Conservation (phyloP, 92 coral and sea anemone species). For the Porites evermanni region DNA sequence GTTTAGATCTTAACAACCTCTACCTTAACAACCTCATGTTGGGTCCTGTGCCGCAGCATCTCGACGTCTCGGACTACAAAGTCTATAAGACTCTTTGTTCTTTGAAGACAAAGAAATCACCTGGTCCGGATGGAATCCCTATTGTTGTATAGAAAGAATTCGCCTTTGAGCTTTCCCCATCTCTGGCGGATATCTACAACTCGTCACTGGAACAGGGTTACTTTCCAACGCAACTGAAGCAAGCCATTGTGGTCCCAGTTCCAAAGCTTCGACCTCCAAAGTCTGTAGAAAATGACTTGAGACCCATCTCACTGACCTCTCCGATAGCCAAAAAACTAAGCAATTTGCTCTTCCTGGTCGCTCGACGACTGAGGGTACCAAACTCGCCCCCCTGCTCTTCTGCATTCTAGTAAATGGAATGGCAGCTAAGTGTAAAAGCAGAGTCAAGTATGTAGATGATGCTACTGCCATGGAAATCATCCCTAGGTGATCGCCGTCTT, state of each 20-base stretch:
- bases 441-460: background rate
- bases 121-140: conserved; percentile 58
- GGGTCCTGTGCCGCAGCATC: conserved; percentile 35
- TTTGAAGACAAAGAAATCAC: conserved; percentile 49
- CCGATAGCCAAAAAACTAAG: no score
- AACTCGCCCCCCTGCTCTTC: no score
- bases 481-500: conserved; percentile 30
- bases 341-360: background rate
- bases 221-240: no score
- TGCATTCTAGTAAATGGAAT: no score
- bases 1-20: background rate
- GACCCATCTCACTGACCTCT: conserved; percentile 11
- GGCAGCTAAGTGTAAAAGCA: no score
- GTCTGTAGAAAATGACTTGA: conserved; percentile 43
- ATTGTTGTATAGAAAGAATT: background rate
- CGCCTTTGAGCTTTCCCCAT: no score
- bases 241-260: background rate
- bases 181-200: no score
- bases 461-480: conserved; percentile 38
- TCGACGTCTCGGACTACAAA: conserved; percentile 27
- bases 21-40: background rate
- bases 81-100: conserved; percentile 36
- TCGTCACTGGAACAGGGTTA: no score
- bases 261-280: conserved; percentile 48
- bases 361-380: background rate